Evolutionary conservation across 2,888 invertebrate species (phyloP), one percentile per base, ranked within the genome.

Genomic region (Hemithea aestivaria): DNA sequence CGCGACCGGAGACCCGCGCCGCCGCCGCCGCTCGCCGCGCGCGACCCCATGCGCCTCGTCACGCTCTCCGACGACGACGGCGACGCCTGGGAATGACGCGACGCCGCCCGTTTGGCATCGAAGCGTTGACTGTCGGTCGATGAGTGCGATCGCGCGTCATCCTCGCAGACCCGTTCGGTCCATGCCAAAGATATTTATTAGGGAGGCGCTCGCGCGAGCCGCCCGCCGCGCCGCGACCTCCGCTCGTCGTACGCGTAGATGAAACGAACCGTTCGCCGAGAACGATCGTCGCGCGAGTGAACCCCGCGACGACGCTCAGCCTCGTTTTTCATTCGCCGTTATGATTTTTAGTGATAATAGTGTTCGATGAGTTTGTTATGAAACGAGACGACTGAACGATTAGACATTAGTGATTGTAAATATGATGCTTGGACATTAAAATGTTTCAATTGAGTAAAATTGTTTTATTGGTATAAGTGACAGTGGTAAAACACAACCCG

Each of bases 131-230:
- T 65, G 54, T 63, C 62, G 66, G 61, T 65, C 65, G 68, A 62
- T 55, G 24, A 62, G 70, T 71, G 70, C 69, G 55, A 67, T 66
- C 77, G 77, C 72, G 76, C 70, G 34, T 34, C 10, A 32, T 24
- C 75, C 73, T 71, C 77, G 69, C 72, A 73, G 76, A 78, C 73
- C 73, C 65, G 75, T 70, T 75, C 81, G 76, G 80, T 82, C 83
- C 84, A 85, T 85, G 85, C 85, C 85, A 87, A 87, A 87, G 85
- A 87, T 87, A 85, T 84, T 85, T 85, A 84, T 84, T 83, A 77
- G 72, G 69, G 69, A 69, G 73, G 74, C 62, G 77, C 57, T 32
- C 41, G 41, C 41, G 41, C 41, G 27, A 28, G 42, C 51, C 57
- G 44, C 52, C 61, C 46, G 54, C 59, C 57, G 56, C 56, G 52